Base-by-base conservation (phyloP, 2,113 vertebrate species). In the Coregonus clupeaformis region DNA sequence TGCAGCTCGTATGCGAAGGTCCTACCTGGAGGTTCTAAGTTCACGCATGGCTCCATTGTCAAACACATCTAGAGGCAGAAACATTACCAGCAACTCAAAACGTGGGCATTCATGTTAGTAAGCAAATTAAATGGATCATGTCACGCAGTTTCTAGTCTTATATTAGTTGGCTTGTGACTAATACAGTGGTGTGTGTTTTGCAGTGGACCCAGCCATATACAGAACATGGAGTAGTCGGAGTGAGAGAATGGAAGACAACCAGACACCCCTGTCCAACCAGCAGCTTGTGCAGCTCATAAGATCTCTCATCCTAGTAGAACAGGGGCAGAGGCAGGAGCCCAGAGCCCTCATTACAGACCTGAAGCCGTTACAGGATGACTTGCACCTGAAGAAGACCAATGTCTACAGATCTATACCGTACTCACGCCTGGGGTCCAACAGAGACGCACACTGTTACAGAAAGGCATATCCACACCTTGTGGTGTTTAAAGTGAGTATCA, bases 341-440 rank as follows among this genome's bases (percentile, higher is more conserved):
- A 70, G 69, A 32, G 68, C 71, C 20, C 64, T 81, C 11, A 78
- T 85, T 0, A 80, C 88, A 2, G 88, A 86, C 76, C 74, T 93
- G 68, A 92, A 91, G 77, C 81, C 80, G 59, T 81, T 92, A 52
- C 90, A 92, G 66, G 91, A 92, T 0, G 90, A 93, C 75, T 79
- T 94, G 47, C 91, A 93, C 0, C 78, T 91, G 6, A 91, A 89
- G 75, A 94, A 93, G 79, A 68, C 81, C 3, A 91, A 85, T n/a
- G 86, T 93, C 3, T 93, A 89, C 72, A 80, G 89, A 16, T 92
- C 93, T n/a, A 93, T 94, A 66, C 93, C 92, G 0, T 92, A 93
- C 69, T 93, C 91, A 0, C 85, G 92, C 1, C 87, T 94, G 2
- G 89, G 87, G 67, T 94, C 92, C 69, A 93, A 93, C 80, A 80